Evolutionary conservation across 2,888 invertebrate genomes (phyloP).

Genomic region (Caenorhabditis drosophilae): DNA sequence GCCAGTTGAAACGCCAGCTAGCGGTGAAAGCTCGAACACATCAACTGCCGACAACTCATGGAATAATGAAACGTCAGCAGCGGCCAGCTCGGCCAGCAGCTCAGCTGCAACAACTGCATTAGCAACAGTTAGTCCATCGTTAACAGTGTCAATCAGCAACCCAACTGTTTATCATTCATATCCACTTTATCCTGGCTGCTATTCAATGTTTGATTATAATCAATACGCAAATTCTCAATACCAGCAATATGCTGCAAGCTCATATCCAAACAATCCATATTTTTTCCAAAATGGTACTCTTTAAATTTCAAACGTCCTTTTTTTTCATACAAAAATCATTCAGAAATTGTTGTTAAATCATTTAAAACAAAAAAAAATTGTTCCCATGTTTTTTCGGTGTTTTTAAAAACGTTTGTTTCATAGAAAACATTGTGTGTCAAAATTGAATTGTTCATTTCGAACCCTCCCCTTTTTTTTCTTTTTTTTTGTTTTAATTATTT

Average conservation of each 20-base stretch:
- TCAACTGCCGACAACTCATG: conserved; percentile 18
- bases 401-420: no score
- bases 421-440: no score
- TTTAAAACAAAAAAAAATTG: no score
- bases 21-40: conserved; percentile 22
- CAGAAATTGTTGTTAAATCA: no score
- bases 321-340: no score
- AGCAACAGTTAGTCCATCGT: conserved; percentile 2
- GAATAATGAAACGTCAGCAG: conserved; percentile 13
- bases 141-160: conserved; percentile 9
- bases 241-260: conserved; percentile 10
- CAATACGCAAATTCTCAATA: conserved; percentile 20
- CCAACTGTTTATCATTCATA: conserved; percentile 37
- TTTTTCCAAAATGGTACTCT: conserved; percentile 24
- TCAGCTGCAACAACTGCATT: conserved; percentile 10
- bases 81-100: no score
- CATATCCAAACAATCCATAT: conserved; percentile 26
- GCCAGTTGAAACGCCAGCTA: conserved; percentile 23
- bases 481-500: no score
- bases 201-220: conserved; percentile 15
- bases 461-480: no score
- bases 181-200: conserved; percentile 25
- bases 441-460: conserved; percentile 4
- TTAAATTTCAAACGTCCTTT: no score
- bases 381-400: no score